Evolutionary conservation across 2,797 vertebrate genomes (phyloP), one percentile per base, ranked within the genome.

Genomic region (Halcyon leucocephala): DNA sequence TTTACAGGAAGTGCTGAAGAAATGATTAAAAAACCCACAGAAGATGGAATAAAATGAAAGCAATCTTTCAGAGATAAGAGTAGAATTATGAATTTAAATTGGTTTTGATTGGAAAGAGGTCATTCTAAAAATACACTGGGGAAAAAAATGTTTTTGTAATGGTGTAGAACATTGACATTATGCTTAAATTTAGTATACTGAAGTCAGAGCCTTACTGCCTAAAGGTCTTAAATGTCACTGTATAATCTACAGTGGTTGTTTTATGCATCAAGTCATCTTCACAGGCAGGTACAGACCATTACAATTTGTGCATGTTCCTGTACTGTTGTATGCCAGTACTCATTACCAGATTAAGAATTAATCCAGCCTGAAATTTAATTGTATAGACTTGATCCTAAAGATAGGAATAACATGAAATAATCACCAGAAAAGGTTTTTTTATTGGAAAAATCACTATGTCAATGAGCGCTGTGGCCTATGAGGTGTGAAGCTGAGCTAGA

Each of bases 281-380:
- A 69, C 58, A 65, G n/a, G n/a, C 31, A 33, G 65, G 46, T 54
- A 21, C 7, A 58, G 33, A 67, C 5, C 22, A 83, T 62, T 78
- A 29, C 28, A 89, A 49, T 9, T 16, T 25, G 7, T 65, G 41
- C 12, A 12, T 46, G 7, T 60, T 83, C 37, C 24, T 48, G n/a
- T 86, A 60, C 18, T 46, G 6, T 46, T 90, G 41, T 78, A 49
- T n/a, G 14, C 10, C 9, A 85, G 35, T 61, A 42, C 11, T 80
- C 17, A 35, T 62, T 69, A 21, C 14, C 26, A 72, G n/a, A 92
- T 58, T 82, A 84, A 72, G 66, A 79, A 84, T 62, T 60, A 84
- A 84, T 60, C 13, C 48, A 61, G 1, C 16, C 24, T 85, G 48
- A 89, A 90, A 82, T 76, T 69, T 61, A 44, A 22, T 89, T 79